phyloP scores from a whole-genome alignment of 1,140 invertebrate species.

The Calephelis virginiensis region DNA sequence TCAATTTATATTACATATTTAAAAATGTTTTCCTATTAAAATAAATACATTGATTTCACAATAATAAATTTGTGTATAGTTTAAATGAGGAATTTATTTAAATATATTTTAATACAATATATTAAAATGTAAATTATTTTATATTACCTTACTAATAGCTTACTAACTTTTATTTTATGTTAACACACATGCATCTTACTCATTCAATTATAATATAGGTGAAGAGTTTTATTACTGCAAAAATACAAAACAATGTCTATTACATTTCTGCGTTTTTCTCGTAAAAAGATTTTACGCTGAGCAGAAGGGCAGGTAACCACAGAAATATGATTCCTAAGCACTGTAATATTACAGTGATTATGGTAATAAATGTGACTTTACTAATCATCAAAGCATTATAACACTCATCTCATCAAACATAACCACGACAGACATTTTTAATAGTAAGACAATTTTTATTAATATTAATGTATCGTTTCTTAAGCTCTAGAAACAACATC shows the following conservation, averaged over 20 bases:
- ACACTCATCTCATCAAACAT: too few species aligned
- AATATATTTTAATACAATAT: constrained; percentile 7
- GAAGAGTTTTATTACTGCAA: not conserved
- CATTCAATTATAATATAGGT: not conserved
- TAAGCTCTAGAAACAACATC: too few species aligned
- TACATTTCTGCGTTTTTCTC: too few species aligned
- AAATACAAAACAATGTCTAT: not conserved
- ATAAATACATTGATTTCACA: constrained; percentile 10
- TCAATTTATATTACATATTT: not conserved
- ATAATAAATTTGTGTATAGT: constrained; percentile 6
- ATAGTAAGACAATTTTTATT: too few species aligned
- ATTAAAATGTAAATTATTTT: constrained; percentile 15
- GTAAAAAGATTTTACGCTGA: too few species aligned
- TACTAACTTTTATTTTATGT: constrained; percentile 1
- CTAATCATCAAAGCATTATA: too few species aligned
- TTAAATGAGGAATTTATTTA: constrained; percentile 9
- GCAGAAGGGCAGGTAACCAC: too few species aligned
- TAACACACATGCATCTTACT: not conserved
- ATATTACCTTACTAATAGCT: constrained; percentile 4
- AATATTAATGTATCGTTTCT: too few species aligned
- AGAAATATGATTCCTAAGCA: too few species aligned
- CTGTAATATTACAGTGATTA: too few species aligned
- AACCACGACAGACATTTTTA: too few species aligned
- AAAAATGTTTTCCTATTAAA: constrained; percentile 3
- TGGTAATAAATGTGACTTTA: too few species aligned